Percentiles rank a stretch among this genome's conserved stretches.
phyloP scores from a whole-genome alignment of 2,797 vertebrate genomes.

The Xenentodon cancila region DNA sequence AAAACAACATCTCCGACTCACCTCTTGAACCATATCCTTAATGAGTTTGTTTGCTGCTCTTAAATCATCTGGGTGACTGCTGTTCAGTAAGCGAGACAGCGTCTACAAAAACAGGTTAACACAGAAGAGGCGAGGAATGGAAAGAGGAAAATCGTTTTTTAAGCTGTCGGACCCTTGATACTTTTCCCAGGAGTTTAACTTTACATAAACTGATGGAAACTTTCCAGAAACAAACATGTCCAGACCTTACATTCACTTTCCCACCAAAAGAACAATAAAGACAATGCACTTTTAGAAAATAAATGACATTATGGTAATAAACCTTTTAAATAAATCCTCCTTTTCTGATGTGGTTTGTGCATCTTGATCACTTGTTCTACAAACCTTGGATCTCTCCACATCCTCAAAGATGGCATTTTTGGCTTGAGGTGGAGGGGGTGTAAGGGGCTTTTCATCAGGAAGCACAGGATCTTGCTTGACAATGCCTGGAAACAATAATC shows the following conservation, averaged over 20 bases:
- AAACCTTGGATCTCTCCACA: slow-evolving; percentile 98
- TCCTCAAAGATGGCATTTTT: slow-evolving; percentile 95
- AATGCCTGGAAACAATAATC: slow-evolving; percentile 87
- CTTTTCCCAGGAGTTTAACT: slow-evolving; percentile 14
- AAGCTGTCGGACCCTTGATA: slow-evolving; percentile 19
- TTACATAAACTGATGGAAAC: neutral
- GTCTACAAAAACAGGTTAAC: slow-evolving; percentile 80
- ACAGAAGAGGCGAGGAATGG: slow-evolving; percentile 26
- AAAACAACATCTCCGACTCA: slow-evolving; percentile 61
- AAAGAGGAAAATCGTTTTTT: slow-evolving; percentile 36
- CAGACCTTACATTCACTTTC: neutral
- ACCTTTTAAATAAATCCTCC: neutral
- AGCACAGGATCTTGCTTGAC: slow-evolving; percentile 93
- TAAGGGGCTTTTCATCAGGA: slow-evolving; percentile 86
- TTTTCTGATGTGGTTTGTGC: neutral
- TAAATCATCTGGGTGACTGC: slow-evolving; percentile 95
- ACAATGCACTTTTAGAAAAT: neutral
- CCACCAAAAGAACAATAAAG: no score
- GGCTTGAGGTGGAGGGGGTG: slow-evolving; percentile 85
- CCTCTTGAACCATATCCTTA: slow-evolving; percentile 99
- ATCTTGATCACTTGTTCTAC: neutral
- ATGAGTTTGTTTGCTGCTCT: slow-evolving; percentile 98
- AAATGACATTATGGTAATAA: neutral
- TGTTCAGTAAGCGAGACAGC: slow-evolving; percentile 94
- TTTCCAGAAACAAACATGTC: neutral